Base-by-base conservation (phyloP, 2,797 vertebrate species). In the Phalanger gymnotis region DNA sequence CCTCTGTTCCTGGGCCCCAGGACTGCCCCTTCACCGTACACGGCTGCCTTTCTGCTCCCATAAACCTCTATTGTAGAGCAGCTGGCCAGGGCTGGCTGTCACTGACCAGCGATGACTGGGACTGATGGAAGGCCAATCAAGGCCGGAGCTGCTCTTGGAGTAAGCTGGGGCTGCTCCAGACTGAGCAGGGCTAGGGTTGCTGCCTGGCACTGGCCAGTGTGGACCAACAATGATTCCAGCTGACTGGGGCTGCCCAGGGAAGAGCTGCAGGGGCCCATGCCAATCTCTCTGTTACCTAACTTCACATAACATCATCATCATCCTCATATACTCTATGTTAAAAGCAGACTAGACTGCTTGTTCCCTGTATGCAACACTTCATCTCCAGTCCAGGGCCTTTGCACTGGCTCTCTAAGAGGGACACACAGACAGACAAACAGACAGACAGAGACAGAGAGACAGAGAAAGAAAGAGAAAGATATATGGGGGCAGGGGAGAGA, bases 41-140 rank as follows among this genome's bases (percentile, higher is more conserved):
- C 97, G 98, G 98, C 97, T 93, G 97, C 98, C 98, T 97, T 98
- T 98, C 97, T 98, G 95, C 53, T 96, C 94, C 55, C 96, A 98
- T 97, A 98, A 96, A 95, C 97, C 93, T 81, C 98, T 98, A 93
- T 96, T 97, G 92, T 97, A 52, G 52, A 90, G 90, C 90, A 53
- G 90, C 90, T 90, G 90, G 34, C 52, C 90, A 53, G 90, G 53
- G 93, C 95, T 95, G 90, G 90, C 96, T 97, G 61, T 66, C 95
- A 54, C 91, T 97, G 97, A 95, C 56, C 87, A 53, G 22, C 95
- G 89, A 0, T 56, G 61, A 87, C 95, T 92, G 58, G 55, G 91
- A 90, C 95, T 93, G 58, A 54, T 55, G 92, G 92, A 94, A 53
- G n/a, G 81, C 93, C 90, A 54, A 47, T 47, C 73, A 81, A 81